phyloP scores from a whole-genome alignment of 2,797 vertebrate genomes.

The Malurus leucopterus region DNA sequence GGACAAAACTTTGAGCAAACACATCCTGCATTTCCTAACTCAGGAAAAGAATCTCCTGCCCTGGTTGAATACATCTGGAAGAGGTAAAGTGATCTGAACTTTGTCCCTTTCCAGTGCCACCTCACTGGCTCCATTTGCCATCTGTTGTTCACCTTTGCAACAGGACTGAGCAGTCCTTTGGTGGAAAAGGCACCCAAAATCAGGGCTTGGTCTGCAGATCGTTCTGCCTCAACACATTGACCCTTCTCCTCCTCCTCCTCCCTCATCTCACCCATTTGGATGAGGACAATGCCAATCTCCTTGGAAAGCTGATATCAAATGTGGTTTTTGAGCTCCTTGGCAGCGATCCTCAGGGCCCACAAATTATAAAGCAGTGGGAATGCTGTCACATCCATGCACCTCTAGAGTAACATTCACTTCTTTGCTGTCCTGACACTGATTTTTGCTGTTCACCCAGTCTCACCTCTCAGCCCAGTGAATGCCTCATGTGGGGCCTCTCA shows the following conservation, averaged over 20 bases:
- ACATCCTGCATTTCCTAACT: neutral
- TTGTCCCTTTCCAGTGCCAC: neutral
- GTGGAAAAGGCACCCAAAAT: accelerated
- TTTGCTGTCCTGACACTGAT: neutral
- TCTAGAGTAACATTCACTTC: neutral
- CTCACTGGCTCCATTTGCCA: neutral
- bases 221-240: accelerated
- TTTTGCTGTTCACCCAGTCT: neutral
- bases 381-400: neutral
- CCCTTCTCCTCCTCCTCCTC: neutral
- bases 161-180: neutral
- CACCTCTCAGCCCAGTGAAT: neutral
- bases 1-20: neutral
- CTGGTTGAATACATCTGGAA: neutral
- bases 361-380: neutral
- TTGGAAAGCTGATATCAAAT: neutral
- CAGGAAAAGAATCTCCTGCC: neutral
- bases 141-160: neutral
- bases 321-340: neutral
- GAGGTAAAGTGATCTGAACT: neutral
- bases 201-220: neutral
- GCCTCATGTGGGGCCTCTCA: neutral
- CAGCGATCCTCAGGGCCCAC: neutral
- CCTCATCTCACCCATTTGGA: neutral
- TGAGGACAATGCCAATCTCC: neutral